Conservation (phyloP, 1,140 invertebrate genomes). For the Telenomus remus region DNA sequence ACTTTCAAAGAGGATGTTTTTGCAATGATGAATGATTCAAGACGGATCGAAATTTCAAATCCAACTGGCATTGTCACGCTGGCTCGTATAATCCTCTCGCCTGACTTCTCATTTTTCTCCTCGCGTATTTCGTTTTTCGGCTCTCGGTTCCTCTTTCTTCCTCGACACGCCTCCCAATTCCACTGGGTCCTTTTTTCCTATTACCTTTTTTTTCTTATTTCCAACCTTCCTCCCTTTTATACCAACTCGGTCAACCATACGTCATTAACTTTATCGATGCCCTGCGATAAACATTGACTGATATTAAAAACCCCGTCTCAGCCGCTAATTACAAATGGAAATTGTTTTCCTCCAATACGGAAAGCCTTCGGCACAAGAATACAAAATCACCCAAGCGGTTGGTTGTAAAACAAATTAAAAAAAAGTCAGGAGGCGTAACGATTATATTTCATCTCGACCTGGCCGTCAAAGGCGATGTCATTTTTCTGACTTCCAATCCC, state of each 20-base stretch:
- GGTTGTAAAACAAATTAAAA: no score
- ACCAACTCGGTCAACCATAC: conserved; percentile 45
- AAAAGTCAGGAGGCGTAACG: no score
- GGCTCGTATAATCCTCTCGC: conserved; percentile 57
- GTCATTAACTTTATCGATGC: conserved; percentile 60
- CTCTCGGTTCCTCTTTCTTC: conserved; percentile 53
- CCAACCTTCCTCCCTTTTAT: conserved; percentile 43
- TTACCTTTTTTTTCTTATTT: conserved; percentile 3
- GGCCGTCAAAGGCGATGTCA: no score
- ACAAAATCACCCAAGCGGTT: no score
- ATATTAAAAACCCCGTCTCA: conserved; percentile 15
- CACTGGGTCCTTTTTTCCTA: conserved; percentile 49
- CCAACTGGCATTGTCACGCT: conserved; percentile 56
- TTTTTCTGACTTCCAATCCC: neutral
- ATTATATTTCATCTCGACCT: no score
- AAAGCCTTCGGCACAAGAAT: neutral
- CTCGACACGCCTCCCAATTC: conserved; percentile 56
- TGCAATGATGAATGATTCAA: no score
- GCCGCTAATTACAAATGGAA: conserved; percentile 8
- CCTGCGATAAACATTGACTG: conserved; percentile 44
- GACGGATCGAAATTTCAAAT: conserved; percentile 65
- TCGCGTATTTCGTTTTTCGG: conserved; percentile 49
- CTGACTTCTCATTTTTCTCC: conserved; percentile 44
- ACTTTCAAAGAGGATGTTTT: no score
- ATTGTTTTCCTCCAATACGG: conserved; percentile 8